Evolutionary conservation across 2,113 vertebrate genomes (phyloP).

Genomic region (Cacatua alba): DNA sequence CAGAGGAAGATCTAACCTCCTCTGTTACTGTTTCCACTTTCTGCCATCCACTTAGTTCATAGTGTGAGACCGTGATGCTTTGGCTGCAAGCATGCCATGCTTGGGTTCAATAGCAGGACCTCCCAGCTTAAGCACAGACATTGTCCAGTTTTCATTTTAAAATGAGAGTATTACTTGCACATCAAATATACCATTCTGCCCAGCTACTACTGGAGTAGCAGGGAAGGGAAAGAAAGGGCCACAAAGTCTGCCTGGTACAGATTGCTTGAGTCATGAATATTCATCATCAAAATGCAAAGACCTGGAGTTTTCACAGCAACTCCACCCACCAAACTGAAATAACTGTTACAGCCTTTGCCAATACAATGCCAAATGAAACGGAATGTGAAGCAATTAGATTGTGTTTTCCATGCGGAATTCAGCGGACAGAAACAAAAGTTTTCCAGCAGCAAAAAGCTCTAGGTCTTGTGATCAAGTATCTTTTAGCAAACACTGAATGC

Average conservation of each 20-base stretch:
- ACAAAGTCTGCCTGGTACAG: constrained; percentile 69
- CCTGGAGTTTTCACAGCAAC: constrained; percentile 66
- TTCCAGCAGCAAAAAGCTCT: not conserved
- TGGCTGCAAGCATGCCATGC: not conserved
- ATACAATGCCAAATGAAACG: constrained; percentile 55
- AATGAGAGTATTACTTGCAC: not conserved
- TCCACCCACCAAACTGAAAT: constrained; percentile 71
- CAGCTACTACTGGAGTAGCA: not conserved
- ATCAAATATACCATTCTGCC: not conserved
- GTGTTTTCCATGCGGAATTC: constrained; percentile 23
- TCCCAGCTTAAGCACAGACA: not conserved
- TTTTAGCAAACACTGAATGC: not conserved
- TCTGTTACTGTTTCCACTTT: not conserved
- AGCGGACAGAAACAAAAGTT: not conserved
- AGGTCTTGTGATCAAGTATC: not conserved
- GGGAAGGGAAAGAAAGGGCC: not conserved
- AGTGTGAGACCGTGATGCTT: not conserved
- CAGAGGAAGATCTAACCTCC: not conserved
- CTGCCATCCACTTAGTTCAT: not conserved
- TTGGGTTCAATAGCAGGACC: not conserved
- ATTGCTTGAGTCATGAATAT: constrained; percentile 74
- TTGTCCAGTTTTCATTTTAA: not conserved
- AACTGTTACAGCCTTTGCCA: constrained; percentile 67
- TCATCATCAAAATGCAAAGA: constrained; percentile 64
- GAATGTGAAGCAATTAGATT: constrained; percentile 7